Conservation (phyloP, 1,140 invertebrate species). For the Drosophila rufa region DNA sequence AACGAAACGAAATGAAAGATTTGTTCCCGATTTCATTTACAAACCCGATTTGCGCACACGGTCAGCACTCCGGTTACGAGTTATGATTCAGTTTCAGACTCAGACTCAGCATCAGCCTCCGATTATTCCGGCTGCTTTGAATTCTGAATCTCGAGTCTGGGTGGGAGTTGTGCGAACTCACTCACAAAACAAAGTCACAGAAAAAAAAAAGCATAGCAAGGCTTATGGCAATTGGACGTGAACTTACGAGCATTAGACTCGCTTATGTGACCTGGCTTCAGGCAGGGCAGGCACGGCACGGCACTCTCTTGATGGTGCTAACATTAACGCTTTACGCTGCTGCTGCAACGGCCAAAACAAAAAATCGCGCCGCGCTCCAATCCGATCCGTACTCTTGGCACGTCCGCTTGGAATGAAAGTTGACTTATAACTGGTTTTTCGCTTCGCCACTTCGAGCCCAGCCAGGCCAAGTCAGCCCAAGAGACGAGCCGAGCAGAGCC, state of each 20-base stretch:
- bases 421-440: slow-evolving; percentile 83
- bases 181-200: slow-evolving; percentile 13
- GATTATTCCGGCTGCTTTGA: slow-evolving; percentile 1
- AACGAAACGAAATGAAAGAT: slow-evolving; percentile 5
- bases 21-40: slow-evolving; percentile 52
- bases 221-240: not conserved
- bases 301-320: slow-evolving; percentile 9
- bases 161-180: slow-evolving; percentile 16
- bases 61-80: no score
- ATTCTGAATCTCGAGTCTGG: slow-evolving; percentile 1
- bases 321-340: slow-evolving; percentile 19
- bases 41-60: slow-evolving; percentile 3
- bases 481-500: not conserved
- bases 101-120: not conserved
- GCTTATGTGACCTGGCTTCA: slow-evolving; percentile 17
- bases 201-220: not conserved
- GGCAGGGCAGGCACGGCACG: not conserved
- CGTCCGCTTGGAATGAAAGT: slow-evolving; percentile 84
- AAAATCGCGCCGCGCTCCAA: slow-evolving; percentile 54
- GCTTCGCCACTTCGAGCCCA: slow-evolving; percentile 11
- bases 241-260: slow-evolving; percentile 15
- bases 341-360: slow-evolving; percentile 33
- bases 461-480: not conserved
- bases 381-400: slow-evolving; percentile 55
- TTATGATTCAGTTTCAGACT: slow-evolving; percentile 1